Conservation (phyloP, 1,140 invertebrate genomes). For the Agraylea sexmaculata region DNA sequence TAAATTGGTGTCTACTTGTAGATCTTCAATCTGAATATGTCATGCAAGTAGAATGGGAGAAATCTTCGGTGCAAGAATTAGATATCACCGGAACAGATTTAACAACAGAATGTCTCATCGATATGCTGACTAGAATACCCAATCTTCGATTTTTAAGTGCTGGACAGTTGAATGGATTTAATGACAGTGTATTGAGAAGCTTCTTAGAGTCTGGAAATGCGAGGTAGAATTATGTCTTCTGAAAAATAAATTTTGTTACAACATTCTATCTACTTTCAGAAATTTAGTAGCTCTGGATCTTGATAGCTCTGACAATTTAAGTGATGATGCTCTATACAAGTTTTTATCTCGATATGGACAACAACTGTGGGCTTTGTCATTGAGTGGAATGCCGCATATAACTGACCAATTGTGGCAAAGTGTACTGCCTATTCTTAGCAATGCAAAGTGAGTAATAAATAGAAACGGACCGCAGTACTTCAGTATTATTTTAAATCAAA, state of each 20-base stretch:
- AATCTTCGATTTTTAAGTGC: slow-evolving; percentile 82
- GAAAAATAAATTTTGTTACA: background rate
- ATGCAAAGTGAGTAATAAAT: slow-evolving; percentile 61
- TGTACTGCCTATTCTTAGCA: slow-evolving; percentile 77
- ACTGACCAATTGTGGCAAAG: slow-evolving; percentile 95
- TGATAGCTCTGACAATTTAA: slow-evolving; percentile 89
- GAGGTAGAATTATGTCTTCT: slow-evolving; percentile 22
- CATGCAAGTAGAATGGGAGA: slow-evolving; percentile 96
- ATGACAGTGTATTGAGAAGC: slow-evolving; percentile 81
- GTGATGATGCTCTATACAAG: slow-evolving; percentile 83
- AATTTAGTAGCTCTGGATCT: slow-evolving; percentile 83
- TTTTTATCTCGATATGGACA: slow-evolving; percentile 82
- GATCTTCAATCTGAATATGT: slow-evolving; percentile 82
- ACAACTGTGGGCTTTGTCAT: slow-evolving; percentile 73
- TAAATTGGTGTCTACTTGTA: slow-evolving; percentile 29
- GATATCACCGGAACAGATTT: slow-evolving; percentile 96
- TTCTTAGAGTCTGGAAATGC: slow-evolving; percentile 85
- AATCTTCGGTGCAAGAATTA: slow-evolving; percentile 83
- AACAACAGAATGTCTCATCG: slow-evolving; percentile 83
- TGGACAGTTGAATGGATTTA: slow-evolving; percentile 95
- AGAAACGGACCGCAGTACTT: background rate
- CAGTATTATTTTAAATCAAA: slow-evolving; percentile 6
- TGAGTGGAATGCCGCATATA: slow-evolving; percentile 95
- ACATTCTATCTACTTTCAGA: slow-evolving; percentile 26
- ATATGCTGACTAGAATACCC: slow-evolving; percentile 81